A percentile compares a stretch with the other conserved stretches of the same genome.
Evolutionary conservation across 2,888 invertebrate genomes (phyloP).

Genomic region (Megamerina dolium): DNA sequence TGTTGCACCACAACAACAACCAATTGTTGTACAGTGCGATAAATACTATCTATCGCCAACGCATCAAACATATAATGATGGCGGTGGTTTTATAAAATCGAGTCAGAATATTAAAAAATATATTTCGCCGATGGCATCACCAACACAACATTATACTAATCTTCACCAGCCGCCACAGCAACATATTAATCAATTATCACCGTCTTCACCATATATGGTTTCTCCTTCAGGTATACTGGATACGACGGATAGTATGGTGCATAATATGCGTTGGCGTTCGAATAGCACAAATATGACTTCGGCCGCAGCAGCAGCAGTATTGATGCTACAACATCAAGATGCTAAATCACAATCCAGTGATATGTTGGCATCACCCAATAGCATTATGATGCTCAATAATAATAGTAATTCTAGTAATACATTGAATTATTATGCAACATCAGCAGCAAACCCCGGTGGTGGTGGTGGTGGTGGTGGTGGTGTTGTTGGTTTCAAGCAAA

Average conservation of each 20-base stretch:
- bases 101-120: slow-evolving; percentile 48
- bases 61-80: slow-evolving; percentile 41
- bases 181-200: background rate
- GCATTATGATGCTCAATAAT: background rate
- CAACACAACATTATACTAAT: slow-evolving; percentile 17
- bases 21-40: slow-evolving; percentile 44
- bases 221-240: no score
- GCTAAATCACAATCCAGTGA: background rate
- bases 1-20: slow-evolving; percentile 34
- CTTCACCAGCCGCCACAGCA: slow-evolving; percentile 10
- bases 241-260: slow-evolving; percentile 19
- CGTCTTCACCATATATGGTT: no score
- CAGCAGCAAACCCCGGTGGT: slow-evolving; percentile 10
- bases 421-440: slow-evolving; percentile 25
- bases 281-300: slow-evolving; percentile 26
- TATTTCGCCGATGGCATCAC: slow-evolving; percentile 39
- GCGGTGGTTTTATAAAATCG: slow-evolving; percentile 45
- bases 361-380: background rate
- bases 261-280: slow-evolving; percentile 36
- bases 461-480: background rate
- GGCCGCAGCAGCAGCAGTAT: slow-evolving; percentile 24
- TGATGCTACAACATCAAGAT: background rate
- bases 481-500: slow-evolving; percentile 18
- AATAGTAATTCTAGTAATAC: slow-evolving; percentile 37
- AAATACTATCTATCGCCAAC: slow-evolving; percentile 47